Base-by-base conservation (phyloP, 2,797 vertebrate species). In the Prunella strophiata region DNA sequence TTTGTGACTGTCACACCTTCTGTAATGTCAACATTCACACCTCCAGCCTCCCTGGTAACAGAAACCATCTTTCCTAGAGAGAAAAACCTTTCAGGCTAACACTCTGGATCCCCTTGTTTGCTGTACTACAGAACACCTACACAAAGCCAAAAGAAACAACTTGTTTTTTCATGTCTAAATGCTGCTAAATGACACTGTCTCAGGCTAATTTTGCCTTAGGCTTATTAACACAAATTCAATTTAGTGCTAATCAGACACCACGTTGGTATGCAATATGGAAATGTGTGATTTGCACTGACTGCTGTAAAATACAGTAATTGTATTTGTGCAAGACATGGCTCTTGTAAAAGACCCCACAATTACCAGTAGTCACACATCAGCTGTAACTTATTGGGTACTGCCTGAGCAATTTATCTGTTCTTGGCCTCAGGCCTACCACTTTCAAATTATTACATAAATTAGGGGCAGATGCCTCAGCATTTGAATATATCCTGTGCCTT, bases 141-240 rank as follows among this genome's bases (percentile, higher is more conserved):
- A 13, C 42, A 82, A 40, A 83, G 32, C 20, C 55, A 62, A 95
- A 93, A 12, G 68, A 91, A 96, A 68, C 32, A 58, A 72, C 63
- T 29, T 27, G 54, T 2, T 70, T 76, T 76, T 45, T 72, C 58
- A 17, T 59, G 32, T 54, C 79, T 84, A 83, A 96, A 88, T 47
- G 62, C 72, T 89, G 59, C 88, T 96, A 95, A 94, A 93, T 65
- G 91, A 96, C 91, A 92, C 76, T 40, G 74, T 79, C 91, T 85
- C 78, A 75, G 89, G 91, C 86, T 97, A 96, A 95, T 97, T 95
- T 95, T 55, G 91, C 94, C 91, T 94, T 48, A 74, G 89, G 96
- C 87, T 96, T 88, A 97, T 95, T 96, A 97, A 89, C 90, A 89
- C 93, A 94, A 96, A 96, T 95, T 94, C 67, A 95, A 96, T 96